Base-by-base conservation (phyloP, 2,888 invertebrate species). In the Drosophila nr. medialis region DNA sequence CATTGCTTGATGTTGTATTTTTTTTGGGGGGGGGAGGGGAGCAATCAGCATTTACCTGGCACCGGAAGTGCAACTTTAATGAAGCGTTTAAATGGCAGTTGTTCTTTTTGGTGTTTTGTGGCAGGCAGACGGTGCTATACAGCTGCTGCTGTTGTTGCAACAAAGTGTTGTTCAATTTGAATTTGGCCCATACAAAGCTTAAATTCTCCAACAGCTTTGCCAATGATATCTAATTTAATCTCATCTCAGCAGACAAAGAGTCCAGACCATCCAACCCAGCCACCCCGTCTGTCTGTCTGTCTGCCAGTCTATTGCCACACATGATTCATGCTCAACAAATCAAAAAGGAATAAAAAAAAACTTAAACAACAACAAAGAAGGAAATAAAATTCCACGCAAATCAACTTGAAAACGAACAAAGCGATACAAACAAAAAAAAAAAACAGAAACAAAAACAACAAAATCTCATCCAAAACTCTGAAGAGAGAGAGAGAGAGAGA, bases 21-120 rank as follows among this genome's bases (percentile, higher is more conserved):
- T 62, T 3, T 18, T 38, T 38, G 4, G 4, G 21, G 15, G 21
- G 15, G 38, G 40, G 38, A 10, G 18, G 15, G 65, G 62, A 58
- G 64, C 72, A 79, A 68, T 56, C 67, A 32, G 29, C 13, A n/a
- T 29, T 53, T 32, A 32, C 62, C 55, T 62, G 62, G 66, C 75
- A 83, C 86, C 89, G 86, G 86, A 89, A 89, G 88, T 83, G 83
- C 89, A 89, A 67, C 83, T 89, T 89, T 87, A 86, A 89, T 86
- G 88, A 89, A 86, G 88, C 88, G 88, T 89, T 89, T 87, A 86
- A 81, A 75, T 58, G 60, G 40, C 21, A 64, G 58, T 54, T 42
- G 51, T 27, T 51, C 40, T 32, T 69, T 36, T 45, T 42, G 49
- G 24, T 58, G 58, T 27, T 40, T 56, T 55, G 29, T 36, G 61